phyloP scores from a whole-genome alignment of 2,797 vertebrate species.

The Presbytis comata region DNA sequence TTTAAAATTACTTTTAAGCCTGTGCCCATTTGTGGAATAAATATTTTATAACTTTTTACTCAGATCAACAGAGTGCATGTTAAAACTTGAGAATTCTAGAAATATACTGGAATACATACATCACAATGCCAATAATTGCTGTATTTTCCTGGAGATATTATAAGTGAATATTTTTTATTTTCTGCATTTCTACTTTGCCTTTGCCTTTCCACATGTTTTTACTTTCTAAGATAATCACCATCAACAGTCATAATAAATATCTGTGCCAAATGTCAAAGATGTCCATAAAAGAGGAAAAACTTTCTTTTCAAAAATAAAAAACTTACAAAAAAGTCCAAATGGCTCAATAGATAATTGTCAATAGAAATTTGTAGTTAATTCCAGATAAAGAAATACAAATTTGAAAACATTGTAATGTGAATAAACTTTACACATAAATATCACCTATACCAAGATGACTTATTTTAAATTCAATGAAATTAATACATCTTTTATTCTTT shows the following conservation, averaged over 20 bases:
- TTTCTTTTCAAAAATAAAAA: neutral
- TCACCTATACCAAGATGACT: neutral
- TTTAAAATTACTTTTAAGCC: neutral
- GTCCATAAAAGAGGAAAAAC: neutral
- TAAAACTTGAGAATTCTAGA: neutral
- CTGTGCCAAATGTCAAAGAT: neutral
- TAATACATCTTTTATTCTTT: neutral
- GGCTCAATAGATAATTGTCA: neutral
- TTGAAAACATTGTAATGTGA: neutral
- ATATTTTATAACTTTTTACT: neutral
- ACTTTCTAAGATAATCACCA: neutral
- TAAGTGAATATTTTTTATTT: neutral
- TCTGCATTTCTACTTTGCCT: neutral
- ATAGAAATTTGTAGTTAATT: neutral
- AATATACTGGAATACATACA: neutral
- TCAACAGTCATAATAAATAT: neutral
- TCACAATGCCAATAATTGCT: neutral
- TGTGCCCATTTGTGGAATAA: neutral
- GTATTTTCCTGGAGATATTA: neutral
- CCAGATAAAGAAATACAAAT: neutral
- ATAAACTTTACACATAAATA: neutral
- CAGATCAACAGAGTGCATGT: neutral
- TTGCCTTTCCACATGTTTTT: neutral
- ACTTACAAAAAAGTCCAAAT: neutral
- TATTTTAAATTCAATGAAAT: neutral